Base-by-base conservation (phyloP, 2,113 vertebrate genomes). In the Ardeotis arabs region DNA sequence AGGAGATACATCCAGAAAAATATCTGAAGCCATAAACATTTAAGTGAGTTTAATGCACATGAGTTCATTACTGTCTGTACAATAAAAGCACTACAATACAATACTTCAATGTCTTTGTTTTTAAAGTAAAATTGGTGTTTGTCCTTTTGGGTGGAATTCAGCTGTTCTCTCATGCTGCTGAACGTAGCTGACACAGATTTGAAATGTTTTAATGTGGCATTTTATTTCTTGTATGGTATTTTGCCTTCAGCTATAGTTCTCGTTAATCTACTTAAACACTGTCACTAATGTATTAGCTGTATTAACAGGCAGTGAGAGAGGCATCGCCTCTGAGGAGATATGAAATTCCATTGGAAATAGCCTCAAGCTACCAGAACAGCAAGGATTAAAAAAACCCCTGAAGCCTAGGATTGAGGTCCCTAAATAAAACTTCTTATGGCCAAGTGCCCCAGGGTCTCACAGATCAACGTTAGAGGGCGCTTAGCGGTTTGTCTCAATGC, bases 231-330 rank as follows among this genome's bases (percentile, higher is more conserved):
- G 47, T 81, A 76, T 35, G 25, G 69, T 64, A 58, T 87, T 92
- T 79, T 84, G 83, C 90, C 79, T 90, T 53, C 73, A 95, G 93
- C 79, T 78, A 22, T 22, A 74, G 73, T 50, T 92, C 69, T 70
- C 75, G 69, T 91, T 18, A n/a, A 31, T 59, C 75, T 84, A 53
- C 66, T 90, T 55, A 93, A 78, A 58, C 35, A 20, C 69, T 37
- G 37, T 82, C 92, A 79, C 37, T 84, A 60, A 86, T 35, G 31
- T 53, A 73, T 84, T 33, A 56, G 39, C 77, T 59, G 53, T 39
- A 89, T 90, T 96, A 94, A 90, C 75, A 90, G 82, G 76, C 58
- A 70, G 39, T 14, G 55, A 90, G 85, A 74, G 60, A 84, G 60
- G 55, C 75, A 52, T 16, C 59, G 83, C 60, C 82, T 93, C 72